These are phyloP conservation scores for Thunnus albacares DNA, from an alignment of 2,797 vertebrate genomes.

Conservation along the genomic window DNA sequence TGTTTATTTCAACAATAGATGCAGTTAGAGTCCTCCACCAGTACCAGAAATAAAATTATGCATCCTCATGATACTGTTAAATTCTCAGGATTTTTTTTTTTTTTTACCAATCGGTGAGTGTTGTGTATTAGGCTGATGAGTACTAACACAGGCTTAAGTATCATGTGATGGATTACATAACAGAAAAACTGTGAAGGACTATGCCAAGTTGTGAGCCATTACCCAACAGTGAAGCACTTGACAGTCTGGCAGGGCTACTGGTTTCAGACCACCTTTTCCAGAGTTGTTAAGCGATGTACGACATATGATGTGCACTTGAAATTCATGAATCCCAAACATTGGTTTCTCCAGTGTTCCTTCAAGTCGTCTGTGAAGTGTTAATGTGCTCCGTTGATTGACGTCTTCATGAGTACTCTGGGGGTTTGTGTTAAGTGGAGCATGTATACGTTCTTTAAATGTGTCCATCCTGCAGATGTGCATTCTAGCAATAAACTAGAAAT, in stretches of 20 bases:
- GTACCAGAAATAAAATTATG: constrained; percentile 15
- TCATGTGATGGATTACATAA: constrained; percentile 37
- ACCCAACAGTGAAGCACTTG: constrained; percentile 17
- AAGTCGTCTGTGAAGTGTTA: constrained; percentile 53
- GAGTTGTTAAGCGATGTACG: constrained; percentile 25
- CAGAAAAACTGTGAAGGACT: not conserved
- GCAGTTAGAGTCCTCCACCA: not conserved
- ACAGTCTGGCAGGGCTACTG: constrained; percentile 4
- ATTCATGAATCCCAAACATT: constrained; percentile 33
- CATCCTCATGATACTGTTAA: constrained; percentile 24
- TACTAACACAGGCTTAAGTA: not conserved
- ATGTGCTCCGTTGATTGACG: constrained; percentile 67
- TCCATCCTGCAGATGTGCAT: constrained; percentile 65
- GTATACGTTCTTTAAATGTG: constrained; percentile 45
- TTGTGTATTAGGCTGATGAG: constrained; percentile 20
- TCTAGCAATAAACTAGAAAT: not conserved
- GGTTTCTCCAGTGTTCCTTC: constrained; percentile 30
- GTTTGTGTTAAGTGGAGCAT: constrained; percentile 54
- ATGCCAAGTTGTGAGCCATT: constrained; percentile 8
- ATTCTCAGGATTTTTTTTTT: constrained; percentile 5
- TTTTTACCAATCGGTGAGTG: constrained; percentile 22
- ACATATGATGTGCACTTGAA: constrained; percentile 21
- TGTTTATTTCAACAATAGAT: not conserved
- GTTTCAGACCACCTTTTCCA: constrained; percentile 24
- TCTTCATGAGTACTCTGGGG: constrained; percentile 47